These are phyloP conservation scores for Oxystoma pomonae DNA, from an alignment of 2,888 invertebrate genomes.

Conservation along the genomic window DNA sequence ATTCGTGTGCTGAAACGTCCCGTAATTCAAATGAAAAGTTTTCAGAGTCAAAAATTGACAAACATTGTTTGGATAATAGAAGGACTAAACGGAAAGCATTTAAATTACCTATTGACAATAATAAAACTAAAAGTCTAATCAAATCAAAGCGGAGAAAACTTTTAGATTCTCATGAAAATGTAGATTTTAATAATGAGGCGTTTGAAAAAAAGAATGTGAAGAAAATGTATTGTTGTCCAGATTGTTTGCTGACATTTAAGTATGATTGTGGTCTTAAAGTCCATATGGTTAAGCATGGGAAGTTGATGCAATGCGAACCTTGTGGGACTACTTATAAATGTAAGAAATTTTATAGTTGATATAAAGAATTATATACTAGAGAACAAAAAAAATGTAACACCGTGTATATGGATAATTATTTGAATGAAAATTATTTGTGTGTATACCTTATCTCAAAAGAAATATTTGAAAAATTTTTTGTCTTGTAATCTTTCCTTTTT, in stretches of 20 bases:
- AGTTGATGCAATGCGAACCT: conserved; percentile 37
- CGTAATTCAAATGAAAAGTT: not conserved
- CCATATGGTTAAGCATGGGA: conserved; percentile 39
- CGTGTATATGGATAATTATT: no score
- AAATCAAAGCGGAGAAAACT: not conserved
- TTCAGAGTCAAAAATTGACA: not conserved
- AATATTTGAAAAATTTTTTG: no score
- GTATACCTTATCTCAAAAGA: no score
- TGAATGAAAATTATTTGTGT: no score
- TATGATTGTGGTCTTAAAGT: conserved; percentile 33
- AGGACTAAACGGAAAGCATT: no score
- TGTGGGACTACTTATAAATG: conserved; percentile 39
- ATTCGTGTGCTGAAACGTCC: no score
- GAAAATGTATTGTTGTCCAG: conserved; percentile 24
- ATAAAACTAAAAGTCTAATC: not conserved
- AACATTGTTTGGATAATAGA: not conserved
- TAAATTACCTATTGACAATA: no score
- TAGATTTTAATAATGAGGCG: not conserved
- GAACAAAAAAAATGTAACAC: no score
- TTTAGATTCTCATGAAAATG: not conserved
- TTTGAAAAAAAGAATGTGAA: conserved; percentile 12
- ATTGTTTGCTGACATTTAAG: conserved; percentile 37
- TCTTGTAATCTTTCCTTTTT: no score
- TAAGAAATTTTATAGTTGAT: conserved; percentile 33
- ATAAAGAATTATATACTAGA: no score